Conservation (phyloP, 35 echinoderm and acorn worm species). For the Acanthaster planci region DNA sequence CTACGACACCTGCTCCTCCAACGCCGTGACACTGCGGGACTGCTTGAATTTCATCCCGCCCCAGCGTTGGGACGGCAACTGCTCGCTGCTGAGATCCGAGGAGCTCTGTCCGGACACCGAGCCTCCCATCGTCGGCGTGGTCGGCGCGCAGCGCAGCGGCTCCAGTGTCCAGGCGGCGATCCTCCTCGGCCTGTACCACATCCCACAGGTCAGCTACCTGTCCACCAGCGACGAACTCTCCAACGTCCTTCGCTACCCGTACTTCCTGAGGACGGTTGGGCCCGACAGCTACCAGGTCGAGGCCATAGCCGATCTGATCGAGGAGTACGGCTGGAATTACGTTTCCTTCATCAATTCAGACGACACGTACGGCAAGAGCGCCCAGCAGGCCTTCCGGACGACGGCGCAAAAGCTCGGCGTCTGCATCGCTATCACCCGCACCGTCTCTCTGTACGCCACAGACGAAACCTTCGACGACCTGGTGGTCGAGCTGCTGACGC, state of each 20-base stretch:
- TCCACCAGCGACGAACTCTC: conserved; percentile 94
- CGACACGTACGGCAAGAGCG: conserved; percentile 87
- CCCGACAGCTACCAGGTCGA: conserved; percentile 80
- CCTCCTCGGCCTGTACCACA: conserved; percentile 76
- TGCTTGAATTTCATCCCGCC: conserved; percentile 87
- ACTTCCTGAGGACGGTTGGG: conserved; percentile 85
- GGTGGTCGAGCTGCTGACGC: conserved; percentile 47
- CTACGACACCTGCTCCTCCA: conserved; percentile 91
- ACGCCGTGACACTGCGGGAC: conserved; percentile 59
- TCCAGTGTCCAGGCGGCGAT: conserved; percentile 85
- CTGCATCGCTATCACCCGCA: conserved; percentile 63
- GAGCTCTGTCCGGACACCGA: not conserved
- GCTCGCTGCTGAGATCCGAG: not conserved
- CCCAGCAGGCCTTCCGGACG: conserved; percentile 55
- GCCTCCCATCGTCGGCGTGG: conserved; percentile 62
- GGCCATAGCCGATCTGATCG: conserved; percentile 80
- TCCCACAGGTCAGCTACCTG: conserved; percentile 90
- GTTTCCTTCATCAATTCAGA: conserved; percentile 86
- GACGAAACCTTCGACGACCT: conserved; percentile 15
- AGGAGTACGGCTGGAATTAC: conserved; percentile 78
- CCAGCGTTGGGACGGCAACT: conserved; percentile 34
- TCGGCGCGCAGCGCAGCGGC: conserved; percentile 82
- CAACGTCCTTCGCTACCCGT: conserved; percentile 77
- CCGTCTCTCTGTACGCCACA: conserved; percentile 7
- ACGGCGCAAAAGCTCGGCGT: conserved; percentile 39